Percentiles rank a stretch among this genome's conserved stretches.
These are phyloP conservation scores for Balaeniceps rex DNA, from an alignment of 2,113 vertebrate species.

Conservation along the genomic window DNA sequence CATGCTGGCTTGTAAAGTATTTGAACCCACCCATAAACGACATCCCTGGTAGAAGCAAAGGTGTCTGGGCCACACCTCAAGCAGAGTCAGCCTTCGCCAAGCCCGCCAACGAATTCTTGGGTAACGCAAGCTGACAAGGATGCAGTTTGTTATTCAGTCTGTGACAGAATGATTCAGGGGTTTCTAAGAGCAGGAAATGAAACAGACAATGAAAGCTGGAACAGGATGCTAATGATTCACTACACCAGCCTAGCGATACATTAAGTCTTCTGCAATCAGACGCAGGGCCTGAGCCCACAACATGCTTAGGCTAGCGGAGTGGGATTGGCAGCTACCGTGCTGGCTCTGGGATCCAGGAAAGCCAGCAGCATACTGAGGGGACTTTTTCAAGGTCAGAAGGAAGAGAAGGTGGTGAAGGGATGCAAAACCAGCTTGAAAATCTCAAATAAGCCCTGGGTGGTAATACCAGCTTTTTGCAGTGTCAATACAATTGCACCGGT, in stretches of 20 bases:
- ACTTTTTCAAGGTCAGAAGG: conserved; percentile 42
- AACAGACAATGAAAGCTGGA: conserved; percentile 65
- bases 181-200: conserved; percentile 65
- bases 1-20: not conserved
- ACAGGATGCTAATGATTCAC: conserved; percentile 68
- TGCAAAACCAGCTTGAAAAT: not conserved
- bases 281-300: not conserved
- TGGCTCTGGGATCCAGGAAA: not conserved
- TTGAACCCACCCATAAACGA: not conserved
- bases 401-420: not conserved
- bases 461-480: not conserved
- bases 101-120: conserved; percentile 28
- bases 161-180: conserved; percentile 63
- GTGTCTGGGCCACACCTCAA: not conserved
- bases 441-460: not conserved
- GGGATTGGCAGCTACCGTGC: not conserved
- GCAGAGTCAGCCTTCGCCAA: not conserved
- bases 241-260: conserved; percentile 36
- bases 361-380: not conserved
- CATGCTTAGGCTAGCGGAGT: conserved; percentile 8
- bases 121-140: conserved; percentile 21
- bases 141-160: conserved; percentile 34
- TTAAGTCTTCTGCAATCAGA: conserved; percentile 51
- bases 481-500: not conserved
- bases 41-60: not conserved